A percentile compares a stretch with the other conserved stretches of the same genome.
These are phyloP conservation scores for Pantherophis vulpinus DNA, from an alignment of 2,797 vertebrate species.

Conservation along the genomic window DNA sequence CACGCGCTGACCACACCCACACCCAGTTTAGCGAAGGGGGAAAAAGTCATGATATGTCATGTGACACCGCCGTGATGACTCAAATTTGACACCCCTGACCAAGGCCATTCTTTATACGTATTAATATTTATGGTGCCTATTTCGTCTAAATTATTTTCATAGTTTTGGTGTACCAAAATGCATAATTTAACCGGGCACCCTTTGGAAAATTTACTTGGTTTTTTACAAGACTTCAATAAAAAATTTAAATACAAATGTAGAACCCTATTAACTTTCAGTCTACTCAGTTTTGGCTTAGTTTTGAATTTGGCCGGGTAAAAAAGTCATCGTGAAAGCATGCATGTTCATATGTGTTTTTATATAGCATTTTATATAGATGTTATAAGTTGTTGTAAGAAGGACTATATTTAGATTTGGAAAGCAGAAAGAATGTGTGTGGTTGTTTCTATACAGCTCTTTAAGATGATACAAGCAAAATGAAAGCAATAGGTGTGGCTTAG, in stretches of 20 bases:
- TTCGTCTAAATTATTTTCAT: background rate
- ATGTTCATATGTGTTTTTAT: background rate
- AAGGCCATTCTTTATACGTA: background rate
- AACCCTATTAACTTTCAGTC: background rate
- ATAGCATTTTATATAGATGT: background rate
- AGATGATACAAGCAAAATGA: background rate
- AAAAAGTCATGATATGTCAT: background rate
- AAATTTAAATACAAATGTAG: background rate
- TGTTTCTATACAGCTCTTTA: background rate
- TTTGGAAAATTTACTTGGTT: background rate
- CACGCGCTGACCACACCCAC: background rate
- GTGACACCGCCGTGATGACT: rapidly evolving
- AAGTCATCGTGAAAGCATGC: background rate
- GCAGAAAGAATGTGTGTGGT: background rate
- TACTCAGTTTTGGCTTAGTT: background rate
- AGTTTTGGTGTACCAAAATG: background rate
- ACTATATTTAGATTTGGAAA: background rate
- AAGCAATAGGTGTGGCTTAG: background rate
- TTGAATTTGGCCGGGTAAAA: background rate
- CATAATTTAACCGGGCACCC: background rate
- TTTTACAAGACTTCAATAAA: background rate
- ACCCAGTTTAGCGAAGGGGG: background rate
- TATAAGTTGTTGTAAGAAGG: background rate
- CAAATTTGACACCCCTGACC: background rate
- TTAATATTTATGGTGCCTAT: background rate